Evolutionary conservation across 2,888 invertebrate genomes (phyloP).

Genomic region (Amphiduros pacificus): DNA sequence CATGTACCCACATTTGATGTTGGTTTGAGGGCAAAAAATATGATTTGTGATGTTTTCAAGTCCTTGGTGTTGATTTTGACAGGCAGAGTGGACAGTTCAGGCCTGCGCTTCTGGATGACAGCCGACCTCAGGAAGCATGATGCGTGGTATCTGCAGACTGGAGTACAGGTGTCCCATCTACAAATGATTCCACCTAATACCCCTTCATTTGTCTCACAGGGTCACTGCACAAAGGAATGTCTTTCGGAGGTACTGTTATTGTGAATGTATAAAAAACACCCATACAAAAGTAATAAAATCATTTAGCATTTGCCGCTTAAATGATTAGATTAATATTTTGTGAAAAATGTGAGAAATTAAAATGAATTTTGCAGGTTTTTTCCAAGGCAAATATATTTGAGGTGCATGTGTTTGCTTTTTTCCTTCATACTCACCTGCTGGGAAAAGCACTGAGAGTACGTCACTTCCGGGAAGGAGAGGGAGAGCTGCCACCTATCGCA

Average conservation of each 20-base stretch:
- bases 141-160: conserved; percentile 6
- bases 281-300: too few species aligned
- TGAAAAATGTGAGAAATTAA: too few species aligned
- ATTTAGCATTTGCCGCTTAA: too few species aligned
- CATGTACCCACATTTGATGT: too few species aligned
- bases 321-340: too few species aligned
- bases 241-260: not conserved
- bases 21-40: too few species aligned
- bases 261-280: not conserved
- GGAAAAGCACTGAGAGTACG: conserved; percentile 64
- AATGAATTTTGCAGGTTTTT: too few species aligned
- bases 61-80: too few species aligned
- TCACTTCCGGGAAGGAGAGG: conserved; percentile 71
- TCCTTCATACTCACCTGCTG: conserved; percentile 22
- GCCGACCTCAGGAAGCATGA: conserved; percentile 5
- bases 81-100: too few species aligned
- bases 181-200: conserved; percentile 6
- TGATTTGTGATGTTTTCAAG: too few species aligned
- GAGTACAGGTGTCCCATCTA: not conserved
- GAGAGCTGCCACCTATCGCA: conserved; percentile 77
- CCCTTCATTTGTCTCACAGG: not conserved
- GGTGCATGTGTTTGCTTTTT: conserved; percentile 9
- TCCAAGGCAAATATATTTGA: too few species aligned
- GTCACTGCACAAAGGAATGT: conserved; percentile 6
- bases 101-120: conserved; percentile 13